Base-by-base conservation (phyloP, 2,113 vertebrate genomes). In the Sarotherodon lohbergeri region DNA sequence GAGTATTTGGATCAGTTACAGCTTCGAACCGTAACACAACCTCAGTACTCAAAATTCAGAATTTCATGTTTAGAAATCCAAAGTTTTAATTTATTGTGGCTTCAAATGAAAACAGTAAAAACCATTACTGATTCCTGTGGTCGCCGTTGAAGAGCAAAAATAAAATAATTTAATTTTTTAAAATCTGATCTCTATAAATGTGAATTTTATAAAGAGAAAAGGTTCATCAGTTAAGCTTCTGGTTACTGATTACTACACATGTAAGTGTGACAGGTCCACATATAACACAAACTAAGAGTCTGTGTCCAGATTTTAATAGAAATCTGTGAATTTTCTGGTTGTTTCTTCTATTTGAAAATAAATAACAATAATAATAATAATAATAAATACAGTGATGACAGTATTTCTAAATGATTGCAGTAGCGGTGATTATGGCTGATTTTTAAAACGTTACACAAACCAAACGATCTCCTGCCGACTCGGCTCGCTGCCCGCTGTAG, bases 401-500 rank as follows among this genome's bases (percentile, higher is more conserved):
- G 29, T 0, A 34, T 61, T 34, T 61, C 59, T 34, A 34, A 61
- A 61, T 61, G 29, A 9, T 59, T 17, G 56, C 56, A 32, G 8
- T 3, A 61, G 2, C 0, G 0, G 1, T 16, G 57, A 17, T 66
- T 66, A 66, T 7, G 2, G 10, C 61, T 39, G 4, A 7, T 16
- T 16, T 59, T 9, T 29, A 29, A 57, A 61, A 9, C 2, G 5
- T 19, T 19, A 63, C 17, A 36, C 61, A 12, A n/a, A 3, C 4
- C 61, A 2, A 2, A n/a, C 10, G 4, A 3, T 1, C 19, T 66
- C 34, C 61, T 66, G 61, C 34, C 19, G 34, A 7, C 34, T 63
- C 9, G 57, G 12, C 41, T 86, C 50, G 10, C 24, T n/a, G 34
- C 50, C 85, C 34, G 63, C 89, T 93, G 90, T 91, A 81, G 55